A percentile compares a stretch with the other conserved stretches of the same genome.
phyloP scores from a whole-genome alignment of 2,113 vertebrate genomes.

The Cyanoliseus patagonus region DNA sequence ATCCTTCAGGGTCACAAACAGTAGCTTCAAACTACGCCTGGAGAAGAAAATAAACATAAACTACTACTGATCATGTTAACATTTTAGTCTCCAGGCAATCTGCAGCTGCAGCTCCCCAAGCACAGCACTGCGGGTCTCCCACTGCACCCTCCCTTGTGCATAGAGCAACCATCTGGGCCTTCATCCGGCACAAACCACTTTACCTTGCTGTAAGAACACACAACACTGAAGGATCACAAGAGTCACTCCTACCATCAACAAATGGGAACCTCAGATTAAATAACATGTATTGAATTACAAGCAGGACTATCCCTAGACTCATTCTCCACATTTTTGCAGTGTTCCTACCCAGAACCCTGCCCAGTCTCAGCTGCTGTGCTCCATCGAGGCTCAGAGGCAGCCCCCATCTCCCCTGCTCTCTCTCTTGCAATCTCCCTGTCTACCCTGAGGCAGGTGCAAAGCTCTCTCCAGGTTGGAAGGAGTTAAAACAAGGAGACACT shows the following conservation, averaged over 20 bases:
- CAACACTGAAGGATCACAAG: neutral
- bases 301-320: neutral
- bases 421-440: neutral
- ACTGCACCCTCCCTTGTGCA: neutral
- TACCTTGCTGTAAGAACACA: neutral
- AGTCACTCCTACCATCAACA: neutral
- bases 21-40: neutral
- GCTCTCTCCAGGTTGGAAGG: neutral
- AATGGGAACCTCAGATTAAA: neutral
- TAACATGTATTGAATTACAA: neutral
- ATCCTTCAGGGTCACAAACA: neutral
- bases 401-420: neutral
- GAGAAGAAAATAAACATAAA: neutral
- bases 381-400: accelerated
- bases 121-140: neutral
- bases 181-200: neutral
- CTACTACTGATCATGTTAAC: neutral
- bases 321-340: neutral
- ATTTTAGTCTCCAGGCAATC: neutral
- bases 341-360: neutral
- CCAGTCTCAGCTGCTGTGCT: neutral
- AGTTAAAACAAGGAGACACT: neutral
- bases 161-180: neutral
- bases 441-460: neutral
- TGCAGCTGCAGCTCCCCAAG: neutral